Conservation (phyloP, 1,140 invertebrate species). For the Cherax quadricarinatus region DNA sequence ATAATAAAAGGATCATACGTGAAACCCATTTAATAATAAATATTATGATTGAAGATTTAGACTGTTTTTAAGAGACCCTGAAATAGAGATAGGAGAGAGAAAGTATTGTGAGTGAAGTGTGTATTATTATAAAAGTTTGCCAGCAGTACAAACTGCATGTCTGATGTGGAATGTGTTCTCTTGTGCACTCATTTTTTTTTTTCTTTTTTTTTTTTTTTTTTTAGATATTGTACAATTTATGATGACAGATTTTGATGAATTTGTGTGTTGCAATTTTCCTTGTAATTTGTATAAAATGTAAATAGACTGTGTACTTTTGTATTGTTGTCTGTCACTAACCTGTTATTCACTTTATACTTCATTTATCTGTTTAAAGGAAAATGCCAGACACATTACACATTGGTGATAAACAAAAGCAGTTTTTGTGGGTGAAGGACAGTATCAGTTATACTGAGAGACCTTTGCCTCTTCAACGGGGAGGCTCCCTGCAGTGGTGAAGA, state of each 20-base stretch:
- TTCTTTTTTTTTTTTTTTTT: constrained; percentile 32
- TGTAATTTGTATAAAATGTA: constrained; percentile 49
- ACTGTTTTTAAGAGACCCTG: neutral
- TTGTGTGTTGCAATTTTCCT: constrained; percentile 46
- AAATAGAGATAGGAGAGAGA: neutral
- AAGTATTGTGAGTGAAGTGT: neutral
- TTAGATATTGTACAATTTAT: constrained; percentile 38
- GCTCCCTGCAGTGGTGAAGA: no score
- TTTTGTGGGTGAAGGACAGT: no score
- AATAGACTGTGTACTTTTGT: constrained; percentile 57
- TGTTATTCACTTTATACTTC: neutral
- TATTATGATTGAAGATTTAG: neutral
- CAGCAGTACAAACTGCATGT: constrained; percentile 22
- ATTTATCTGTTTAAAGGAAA: neutral
- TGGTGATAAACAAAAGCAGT: no score
- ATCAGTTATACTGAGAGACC: no score
- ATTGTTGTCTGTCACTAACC: neutral
- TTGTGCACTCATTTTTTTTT: constrained; percentile 40
- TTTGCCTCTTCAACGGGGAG: no score
- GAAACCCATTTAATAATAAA: neutral
- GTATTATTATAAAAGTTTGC: neutral
- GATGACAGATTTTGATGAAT: constrained; percentile 38
- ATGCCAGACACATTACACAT: neutral
- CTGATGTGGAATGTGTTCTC: constrained; percentile 41
- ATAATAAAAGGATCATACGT: neutral